Evolutionary conservation across 2,797 vertebrate genomes (phyloP).

Genomic region (Hippocampus kuda): DNA sequence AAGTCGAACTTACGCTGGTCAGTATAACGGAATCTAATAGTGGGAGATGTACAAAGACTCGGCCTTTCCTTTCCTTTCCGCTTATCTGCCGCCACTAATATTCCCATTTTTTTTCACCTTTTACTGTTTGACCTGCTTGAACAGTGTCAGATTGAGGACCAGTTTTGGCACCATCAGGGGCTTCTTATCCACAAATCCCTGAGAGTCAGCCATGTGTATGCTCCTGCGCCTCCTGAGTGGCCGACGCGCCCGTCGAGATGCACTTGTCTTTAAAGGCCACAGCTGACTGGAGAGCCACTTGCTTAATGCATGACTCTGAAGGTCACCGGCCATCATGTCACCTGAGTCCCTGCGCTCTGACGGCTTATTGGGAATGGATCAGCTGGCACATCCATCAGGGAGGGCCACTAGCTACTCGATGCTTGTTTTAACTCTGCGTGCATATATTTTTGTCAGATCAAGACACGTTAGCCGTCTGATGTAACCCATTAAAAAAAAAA

Average conservation of each 20-base stretch:
- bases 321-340: conserved; percentile 47
- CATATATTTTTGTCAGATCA: neutral
- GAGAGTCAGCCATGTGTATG: neutral
- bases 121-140: neutral
- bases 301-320: conserved; percentile 46
- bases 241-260: conserved; percentile 29
- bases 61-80: conserved; percentile 36
- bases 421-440: neutral
- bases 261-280: conserved; percentile 59
- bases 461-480: conserved; percentile 4
- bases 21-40: conserved; percentile 29
- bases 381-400: conserved; percentile 27
- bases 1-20: conserved; percentile 37
- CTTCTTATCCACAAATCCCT: conserved; percentile 9
- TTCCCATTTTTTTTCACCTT: conserved; percentile 19
- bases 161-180: conserved; percentile 21
- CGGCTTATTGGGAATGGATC: conserved; percentile 28
- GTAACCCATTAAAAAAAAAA: neutral
- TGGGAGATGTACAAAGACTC: conserved; percentile 13
- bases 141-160: neutral
- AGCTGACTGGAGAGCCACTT: conserved; percentile 55
- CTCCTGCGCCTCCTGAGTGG: neutral
- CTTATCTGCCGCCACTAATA: conserved; percentile 22
- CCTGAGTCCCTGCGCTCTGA: conserved; percentile 27
- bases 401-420: conserved; percentile 8